phyloP scores from a whole-genome alignment of 1,140 invertebrate genomes.

The Tetranychus cinnabarinus region DNA sequence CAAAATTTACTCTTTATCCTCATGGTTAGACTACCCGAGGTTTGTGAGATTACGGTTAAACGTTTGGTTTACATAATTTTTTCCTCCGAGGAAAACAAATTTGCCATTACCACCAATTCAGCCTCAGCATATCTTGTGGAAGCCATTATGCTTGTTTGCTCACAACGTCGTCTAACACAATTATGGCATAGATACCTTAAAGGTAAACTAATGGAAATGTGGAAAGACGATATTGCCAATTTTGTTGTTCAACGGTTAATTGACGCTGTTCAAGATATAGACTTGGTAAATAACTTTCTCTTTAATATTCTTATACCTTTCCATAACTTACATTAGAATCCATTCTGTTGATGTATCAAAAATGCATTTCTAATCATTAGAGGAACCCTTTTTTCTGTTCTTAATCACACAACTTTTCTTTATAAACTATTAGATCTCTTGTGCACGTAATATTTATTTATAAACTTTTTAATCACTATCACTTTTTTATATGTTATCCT shows the following conservation, averaged over 20 bases:
- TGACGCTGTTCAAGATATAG: slow-evolving; percentile 9
- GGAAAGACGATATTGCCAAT: slow-evolving; percentile 11
- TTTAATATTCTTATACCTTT: background rate
- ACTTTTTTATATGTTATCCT: too few relatives aligned
- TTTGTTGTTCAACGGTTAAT: slow-evolving; percentile 13
- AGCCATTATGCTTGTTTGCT: slow-evolving; percentile 33
- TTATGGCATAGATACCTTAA: slow-evolving; percentile 18
- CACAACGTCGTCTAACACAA: slow-evolving; percentile 33
- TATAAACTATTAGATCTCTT: too few relatives aligned
- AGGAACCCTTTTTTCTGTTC: too few relatives aligned
- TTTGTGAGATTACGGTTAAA: slow-evolving; percentile 9
- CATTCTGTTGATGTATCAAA: background rate
- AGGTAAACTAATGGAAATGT: slow-evolving; percentile 3
- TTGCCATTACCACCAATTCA: slow-evolving; percentile 5
- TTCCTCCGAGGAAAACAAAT: background rate
- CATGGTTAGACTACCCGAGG: slow-evolving; percentile 5
- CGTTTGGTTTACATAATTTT: slow-evolving; percentile 9
- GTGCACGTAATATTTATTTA: too few relatives aligned
- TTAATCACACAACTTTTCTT: too few relatives aligned
- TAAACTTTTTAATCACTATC: too few relatives aligned
- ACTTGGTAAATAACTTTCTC: slow-evolving; percentile 2
- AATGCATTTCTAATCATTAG: too few relatives aligned
- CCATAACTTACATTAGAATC: background rate
- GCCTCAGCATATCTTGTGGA: slow-evolving; percentile 14
- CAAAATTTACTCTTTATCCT: slow-evolving; percentile 10